These are phyloP conservation scores for Gavialis gangeticus DNA, from an alignment of 2,113 vertebrate genomes.

Conservation along the genomic window DNA sequence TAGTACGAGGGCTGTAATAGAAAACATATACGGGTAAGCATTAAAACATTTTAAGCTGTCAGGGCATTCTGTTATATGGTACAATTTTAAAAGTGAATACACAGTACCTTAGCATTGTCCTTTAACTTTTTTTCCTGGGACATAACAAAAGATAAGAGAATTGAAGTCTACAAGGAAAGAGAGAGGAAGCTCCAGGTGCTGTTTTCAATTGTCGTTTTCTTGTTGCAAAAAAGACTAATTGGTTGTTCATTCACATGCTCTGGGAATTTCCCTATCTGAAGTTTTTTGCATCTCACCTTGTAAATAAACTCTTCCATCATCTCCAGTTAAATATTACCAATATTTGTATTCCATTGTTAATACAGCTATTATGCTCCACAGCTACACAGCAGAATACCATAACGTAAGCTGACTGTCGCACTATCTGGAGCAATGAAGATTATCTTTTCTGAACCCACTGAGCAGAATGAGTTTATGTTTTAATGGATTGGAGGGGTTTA, in stretches of 20 bases:
- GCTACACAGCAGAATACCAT: slow-evolving; percentile 3
- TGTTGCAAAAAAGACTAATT: slow-evolving; percentile 3
- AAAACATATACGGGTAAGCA: not conserved
- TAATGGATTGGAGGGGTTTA: slow-evolving; percentile 20
- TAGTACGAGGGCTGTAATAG: not conserved
- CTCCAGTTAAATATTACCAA: not conserved
- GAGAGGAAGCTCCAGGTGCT: not conserved
- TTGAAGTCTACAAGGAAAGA: not conserved
- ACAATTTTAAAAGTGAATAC: not conserved
- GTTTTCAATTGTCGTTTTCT: not conserved
- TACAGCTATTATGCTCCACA: slow-evolving; percentile 34
- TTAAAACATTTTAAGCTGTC: not conserved
- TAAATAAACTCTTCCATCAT: not conserved
- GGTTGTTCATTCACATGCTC: not conserved
- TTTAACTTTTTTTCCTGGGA: not conserved
- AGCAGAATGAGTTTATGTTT: not conserved
- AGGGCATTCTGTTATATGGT: not conserved
- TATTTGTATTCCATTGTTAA: slow-evolving; percentile 53
- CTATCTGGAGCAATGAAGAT: not conserved
- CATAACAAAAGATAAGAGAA: not conserved
- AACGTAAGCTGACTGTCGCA: not conserved
- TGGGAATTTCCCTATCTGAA: slow-evolving; percentile 34
- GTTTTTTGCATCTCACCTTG: not conserved
- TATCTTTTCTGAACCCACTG: slow-evolving; percentile 8
- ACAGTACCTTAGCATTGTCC: not conserved